A percentile compares a stretch with the other conserved stretches of the same genome.
Evolutionary conservation across 1,140 invertebrate genomes (phyloP).

Genomic region (Colletes latitarsis): DNA sequence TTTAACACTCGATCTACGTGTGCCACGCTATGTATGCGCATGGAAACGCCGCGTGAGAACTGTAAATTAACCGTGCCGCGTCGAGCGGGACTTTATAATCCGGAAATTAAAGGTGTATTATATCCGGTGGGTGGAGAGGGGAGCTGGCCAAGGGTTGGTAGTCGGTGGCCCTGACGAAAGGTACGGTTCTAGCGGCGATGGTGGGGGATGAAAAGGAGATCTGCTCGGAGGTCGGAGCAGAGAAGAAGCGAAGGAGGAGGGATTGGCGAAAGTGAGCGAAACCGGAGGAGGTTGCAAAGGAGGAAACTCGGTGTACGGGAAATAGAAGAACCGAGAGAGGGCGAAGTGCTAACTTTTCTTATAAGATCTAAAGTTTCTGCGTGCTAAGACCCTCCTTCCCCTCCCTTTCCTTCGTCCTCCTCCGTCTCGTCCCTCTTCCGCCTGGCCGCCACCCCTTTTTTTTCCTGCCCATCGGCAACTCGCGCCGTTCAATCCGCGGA

Average conservation of each 20-base stretch:
- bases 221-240: conserved; percentile 19
- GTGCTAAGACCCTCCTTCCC: conserved; percentile 65
- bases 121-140: conserved; percentile 67
- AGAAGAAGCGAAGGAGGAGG: conserved; percentile 2
- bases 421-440: neutral
- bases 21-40: no score
- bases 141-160: conserved; percentile 36
- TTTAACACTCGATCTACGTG: neutral
- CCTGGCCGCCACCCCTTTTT: neutral
- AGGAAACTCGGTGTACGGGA: conserved; percentile 46
- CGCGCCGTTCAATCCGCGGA: conserved; percentile 18
- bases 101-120: conserved; percentile 80
- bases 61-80: conserved; percentile 74
- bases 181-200: conserved; percentile 11
- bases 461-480: neutral
- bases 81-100: conserved; percentile 78
- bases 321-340: conserved; percentile 60
- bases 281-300: conserved; percentile 31
- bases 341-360: conserved; percentile 77
- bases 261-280: neutral
- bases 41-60: conserved; percentile 61
- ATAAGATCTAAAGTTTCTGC: conserved; percentile 77
- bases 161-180: conserved; percentile 24
- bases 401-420: neutral
- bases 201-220: conserved; percentile 24